phyloP scores from a whole-genome alignment of 2,797 vertebrate species.

The Sebastes cheni region DNA sequence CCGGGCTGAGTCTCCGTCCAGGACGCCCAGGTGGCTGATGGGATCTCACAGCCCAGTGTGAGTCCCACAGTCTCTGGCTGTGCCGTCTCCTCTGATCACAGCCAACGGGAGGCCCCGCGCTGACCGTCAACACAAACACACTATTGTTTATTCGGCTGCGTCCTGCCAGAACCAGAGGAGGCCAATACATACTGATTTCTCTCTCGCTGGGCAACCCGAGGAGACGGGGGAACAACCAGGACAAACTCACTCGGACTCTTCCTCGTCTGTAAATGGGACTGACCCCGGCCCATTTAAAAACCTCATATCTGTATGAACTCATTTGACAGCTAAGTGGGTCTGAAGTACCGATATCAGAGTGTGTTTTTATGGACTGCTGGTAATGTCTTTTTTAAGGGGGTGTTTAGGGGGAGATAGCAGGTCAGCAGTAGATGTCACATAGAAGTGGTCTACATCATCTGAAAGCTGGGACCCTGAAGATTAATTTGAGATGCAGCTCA shows the following conservation, averaged over 20 bases:
- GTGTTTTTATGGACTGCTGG: background rate
- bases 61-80: background rate
- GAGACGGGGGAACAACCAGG: background rate
- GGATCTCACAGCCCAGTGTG: slow-evolving; percentile 32
- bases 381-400: no score
- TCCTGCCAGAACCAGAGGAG: slow-evolving; percentile 22
- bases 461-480: no score
- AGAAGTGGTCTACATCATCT: no score
- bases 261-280: background rate
- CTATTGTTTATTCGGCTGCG: slow-evolving; percentile 29
- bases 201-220: background rate
- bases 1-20: background rate
- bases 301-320: no score
- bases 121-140: slow-evolving; percentile 41
- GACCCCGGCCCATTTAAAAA: background rate
- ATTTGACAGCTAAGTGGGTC: no score
- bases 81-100: slow-evolving; percentile 33
- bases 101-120: slow-evolving; percentile 30
- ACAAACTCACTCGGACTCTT: background rate
- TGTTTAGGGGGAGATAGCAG: no score
- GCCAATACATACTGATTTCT: background rate
- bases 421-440: no score
- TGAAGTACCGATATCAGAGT: background rate
- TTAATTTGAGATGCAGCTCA: no score
- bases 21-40: slow-evolving; percentile 51